Base-by-base conservation (phyloP, 2,113 vertebrate genomes). In the Micromys minutus region DNA sequence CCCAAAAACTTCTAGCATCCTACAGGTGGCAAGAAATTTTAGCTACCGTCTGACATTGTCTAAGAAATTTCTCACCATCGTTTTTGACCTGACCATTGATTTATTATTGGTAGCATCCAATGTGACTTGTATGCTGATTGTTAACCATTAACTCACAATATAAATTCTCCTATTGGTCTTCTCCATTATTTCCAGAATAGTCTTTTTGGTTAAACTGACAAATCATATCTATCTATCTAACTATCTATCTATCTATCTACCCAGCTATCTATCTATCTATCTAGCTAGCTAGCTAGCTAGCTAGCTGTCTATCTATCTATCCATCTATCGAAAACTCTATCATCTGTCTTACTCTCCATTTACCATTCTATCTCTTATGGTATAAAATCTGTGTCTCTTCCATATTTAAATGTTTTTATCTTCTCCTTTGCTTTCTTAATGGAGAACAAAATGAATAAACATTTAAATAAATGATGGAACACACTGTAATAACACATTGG, bases 101-200 rank as follows among this genome's bases (percentile, higher is more conserved):
- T n/a, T 1, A 12, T 42, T 1, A 3, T 31, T 42, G 16, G n/a
- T 1, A 42, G n/a, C 13, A 29, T 39, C 22, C 6, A 17, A 39
- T 55, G 80, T 9, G n/a, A 16, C 24, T 16, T 5, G 4, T 42
- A 17, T 26, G 3, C 26, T 17, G 7, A 42, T 1, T 42, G 7
- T 42, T n/a, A 83, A 42, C 22, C 13, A 61, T 13, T 42, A 83
- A 83, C 19, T 42, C 13, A 42, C 7, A 57, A 26, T 11, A 12
- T 26, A 39, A 15, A 59, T 6, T 39, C 39, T 6, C 5, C n/a
- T 17, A 39, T 42, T 17, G 1, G 7, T 61, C 6, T 3, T 42
- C 13, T 15, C 7, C 16, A 15, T 9, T 29, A 26, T 39, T 4
- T 1, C 10, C 42, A 9, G 7, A 61, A 83, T 29, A n/a, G 5